Evolutionary conservation across 2,797 vertebrate species (phyloP).

Genomic region (Cetoscarus ocellatus): DNA sequence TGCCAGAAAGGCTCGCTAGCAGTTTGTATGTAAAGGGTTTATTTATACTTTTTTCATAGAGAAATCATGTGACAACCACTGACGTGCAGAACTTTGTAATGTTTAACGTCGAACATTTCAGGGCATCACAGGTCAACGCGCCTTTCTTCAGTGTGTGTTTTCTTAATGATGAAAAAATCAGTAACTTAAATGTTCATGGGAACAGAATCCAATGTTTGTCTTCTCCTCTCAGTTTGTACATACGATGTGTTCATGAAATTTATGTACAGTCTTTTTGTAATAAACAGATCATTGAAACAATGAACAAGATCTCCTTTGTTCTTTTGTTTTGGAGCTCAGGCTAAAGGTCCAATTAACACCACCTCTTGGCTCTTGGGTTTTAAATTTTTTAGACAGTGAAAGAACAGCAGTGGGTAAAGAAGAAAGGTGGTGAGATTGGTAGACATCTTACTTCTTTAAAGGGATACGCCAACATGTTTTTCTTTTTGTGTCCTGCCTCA

Average conservation of each 20-base stretch:
- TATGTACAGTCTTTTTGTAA: constrained; percentile 91
- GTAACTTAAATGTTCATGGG: constrained; percentile 76
- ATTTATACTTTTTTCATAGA: constrained; percentile 82
- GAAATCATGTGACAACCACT: constrained; percentile 78
- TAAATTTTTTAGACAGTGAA: no score
- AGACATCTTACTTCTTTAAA: no score
- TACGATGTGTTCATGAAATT: constrained; percentile 88
- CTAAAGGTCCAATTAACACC: no score
- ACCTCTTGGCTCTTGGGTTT: no score
- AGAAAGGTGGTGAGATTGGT: no score
- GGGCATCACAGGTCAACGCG: constrained; percentile 74
- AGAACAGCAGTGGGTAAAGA: no score
- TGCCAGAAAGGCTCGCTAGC: constrained; percentile 62
- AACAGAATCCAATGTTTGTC: constrained; percentile 78
- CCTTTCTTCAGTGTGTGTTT: constrained; percentile 74
- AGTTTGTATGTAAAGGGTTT: constrained; percentile 72
- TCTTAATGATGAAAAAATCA: constrained; percentile 70
- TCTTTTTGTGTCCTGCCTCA: no score
- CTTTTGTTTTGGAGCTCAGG: not conserved
- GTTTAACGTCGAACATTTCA: constrained; percentile 79
- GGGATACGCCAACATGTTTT: no score
- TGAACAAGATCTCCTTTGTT: constrained; percentile 23
- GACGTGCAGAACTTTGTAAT: constrained; percentile 76
- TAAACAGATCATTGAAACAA: constrained; percentile 84
- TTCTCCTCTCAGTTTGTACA: constrained; percentile 83